Conservation (phyloP, 2,888 invertebrate species). For the Cryptus armator region DNA sequence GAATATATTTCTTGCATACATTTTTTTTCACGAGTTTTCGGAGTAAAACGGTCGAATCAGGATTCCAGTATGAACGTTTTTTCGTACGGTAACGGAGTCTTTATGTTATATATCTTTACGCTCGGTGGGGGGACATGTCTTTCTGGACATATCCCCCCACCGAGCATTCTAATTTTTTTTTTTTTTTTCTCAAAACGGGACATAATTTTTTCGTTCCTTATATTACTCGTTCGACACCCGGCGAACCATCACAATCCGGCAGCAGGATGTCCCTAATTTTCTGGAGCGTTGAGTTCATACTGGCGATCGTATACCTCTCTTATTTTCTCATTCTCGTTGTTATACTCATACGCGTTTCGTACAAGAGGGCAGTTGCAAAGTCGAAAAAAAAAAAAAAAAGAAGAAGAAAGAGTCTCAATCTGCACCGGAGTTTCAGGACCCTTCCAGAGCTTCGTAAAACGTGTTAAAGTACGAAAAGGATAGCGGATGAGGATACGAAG, state of each 20-base stretch:
- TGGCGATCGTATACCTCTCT: slow-evolving; percentile 22
- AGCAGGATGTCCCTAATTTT: slow-evolving; percentile 70
- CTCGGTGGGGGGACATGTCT: too few relatives aligned
- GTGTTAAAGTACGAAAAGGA: slow-evolving; percentile 45
- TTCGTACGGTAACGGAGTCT: neutral
- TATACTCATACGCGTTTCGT: slow-evolving; percentile 10
- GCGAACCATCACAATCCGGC: slow-evolving; percentile 22
- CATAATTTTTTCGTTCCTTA: slow-evolving; percentile 15
- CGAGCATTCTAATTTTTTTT: neutral
- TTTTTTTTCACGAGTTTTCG: too few relatives aligned
- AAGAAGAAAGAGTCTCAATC: slow-evolving; percentile 10
- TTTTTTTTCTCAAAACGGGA: slow-evolving; percentile 22
- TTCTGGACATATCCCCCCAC: neutral
- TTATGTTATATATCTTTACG: neutral
- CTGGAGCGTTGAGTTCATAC: slow-evolving; percentile 66
- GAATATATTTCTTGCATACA: too few relatives aligned
- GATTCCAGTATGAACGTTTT: neutral
- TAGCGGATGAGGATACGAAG: slow-evolving; percentile 26
- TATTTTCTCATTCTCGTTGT: slow-evolving; percentile 18
- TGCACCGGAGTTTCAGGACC: neutral
- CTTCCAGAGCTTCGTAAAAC: slow-evolving; percentile 13
- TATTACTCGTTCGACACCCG: slow-evolving; percentile 42
- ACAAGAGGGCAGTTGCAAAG: neutral
- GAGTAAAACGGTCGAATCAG: too few relatives aligned
- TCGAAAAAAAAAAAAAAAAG: neutral